A percentile compares a stretch with the other conserved stretches of the same genome.
phyloP scores from a whole-genome alignment of 2,888 invertebrate genomes.

The Stramonita haemastoma region DNA sequence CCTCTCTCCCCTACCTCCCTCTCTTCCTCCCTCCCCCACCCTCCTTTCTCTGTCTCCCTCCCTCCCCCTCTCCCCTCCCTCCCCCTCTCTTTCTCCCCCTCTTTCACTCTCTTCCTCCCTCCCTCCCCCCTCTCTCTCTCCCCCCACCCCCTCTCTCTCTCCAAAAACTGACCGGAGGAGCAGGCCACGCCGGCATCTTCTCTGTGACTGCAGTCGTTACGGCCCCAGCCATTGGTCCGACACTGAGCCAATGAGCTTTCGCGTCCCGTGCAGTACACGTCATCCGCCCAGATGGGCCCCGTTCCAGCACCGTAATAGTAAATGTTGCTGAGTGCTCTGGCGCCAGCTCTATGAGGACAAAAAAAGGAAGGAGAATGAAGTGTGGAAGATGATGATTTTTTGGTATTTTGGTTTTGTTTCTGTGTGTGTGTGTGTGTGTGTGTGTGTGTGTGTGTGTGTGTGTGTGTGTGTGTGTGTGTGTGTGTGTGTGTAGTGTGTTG shows the following conservation, averaged over 20 bases:
- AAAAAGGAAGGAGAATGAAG: too few relatives aligned
- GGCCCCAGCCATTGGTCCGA: constrained; percentile 84
- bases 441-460: too few relatives aligned
- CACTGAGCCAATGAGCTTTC: constrained; percentile 81
- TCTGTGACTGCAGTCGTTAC: constrained; percentile 85
- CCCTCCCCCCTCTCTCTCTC: too few relatives aligned
- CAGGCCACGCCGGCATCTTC: constrained; percentile 84
- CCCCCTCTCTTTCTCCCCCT: constrained; percentile 34
- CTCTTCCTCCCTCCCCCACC: neutral
- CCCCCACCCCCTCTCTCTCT: too few relatives aligned
- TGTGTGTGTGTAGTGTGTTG: too few relatives aligned
- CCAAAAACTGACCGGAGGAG: constrained; percentile 17
- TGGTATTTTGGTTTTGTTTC: too few relatives aligned
- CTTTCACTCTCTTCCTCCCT: too few relatives aligned
- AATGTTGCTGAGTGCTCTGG: neutral
- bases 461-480: too few relatives aligned
- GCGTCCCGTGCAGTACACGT: constrained; percentile 82
- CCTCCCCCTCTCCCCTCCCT: neutral
- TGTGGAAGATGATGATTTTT: too few relatives aligned
- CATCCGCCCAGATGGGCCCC: constrained; percentile 65
- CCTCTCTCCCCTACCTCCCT: neutral
- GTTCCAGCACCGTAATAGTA: constrained; percentile 45
- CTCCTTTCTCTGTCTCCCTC: neutral
- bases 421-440: too few relatives aligned
- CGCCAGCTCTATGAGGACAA: neutral